Evolutionary conservation across 2,113 vertebrate species (phyloP).

Genomic region (Cavia aperea): DNA sequence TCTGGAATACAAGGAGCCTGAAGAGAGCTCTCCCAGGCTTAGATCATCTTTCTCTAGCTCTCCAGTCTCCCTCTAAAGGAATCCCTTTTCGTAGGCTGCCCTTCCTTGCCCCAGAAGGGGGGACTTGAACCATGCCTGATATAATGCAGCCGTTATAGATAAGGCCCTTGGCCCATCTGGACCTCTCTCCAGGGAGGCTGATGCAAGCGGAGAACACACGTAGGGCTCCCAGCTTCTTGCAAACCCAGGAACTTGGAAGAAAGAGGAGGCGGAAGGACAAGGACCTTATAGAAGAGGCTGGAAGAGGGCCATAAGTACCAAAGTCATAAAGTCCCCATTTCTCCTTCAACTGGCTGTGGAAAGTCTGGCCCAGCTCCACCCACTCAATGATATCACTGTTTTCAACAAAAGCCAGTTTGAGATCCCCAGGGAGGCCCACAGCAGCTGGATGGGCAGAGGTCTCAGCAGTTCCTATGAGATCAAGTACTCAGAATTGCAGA

Average conservation of each 20-base stretch:
- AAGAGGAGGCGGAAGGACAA: background rate
- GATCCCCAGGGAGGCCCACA: conserved; percentile 29
- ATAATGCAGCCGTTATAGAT: conserved; percentile 55
- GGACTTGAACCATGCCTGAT: background rate
- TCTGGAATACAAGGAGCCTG: background rate
- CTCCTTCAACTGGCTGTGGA: conserved; percentile 52
- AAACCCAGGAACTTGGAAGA: conserved; percentile 75
- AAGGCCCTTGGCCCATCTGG: conserved; percentile 12
- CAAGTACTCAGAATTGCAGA: background rate
- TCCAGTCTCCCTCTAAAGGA: conserved; percentile 1
- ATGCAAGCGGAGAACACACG: conserved; percentile 36
- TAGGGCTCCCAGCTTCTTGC: conserved; percentile 71
- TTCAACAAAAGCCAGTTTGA: conserved; percentile 53
- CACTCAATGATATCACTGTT: conserved; percentile 75
- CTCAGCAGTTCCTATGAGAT: background rate
- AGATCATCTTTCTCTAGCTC: conserved; percentile 8
- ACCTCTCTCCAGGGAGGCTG: conserved; percentile 29
- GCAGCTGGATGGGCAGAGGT: background rate
- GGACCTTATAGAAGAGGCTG: conserved; percentile 52
- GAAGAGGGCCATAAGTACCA: conserved; percentile 71
- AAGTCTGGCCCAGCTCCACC: conserved; percentile 43
- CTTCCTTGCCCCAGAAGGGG: background rate
- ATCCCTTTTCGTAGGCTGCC: conserved; percentile 20
- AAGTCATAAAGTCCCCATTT: conserved; percentile 70
- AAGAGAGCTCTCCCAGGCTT: background rate